Percentiles rank a stretch among this genome's conserved stretches.
phyloP scores from a whole-genome alignment of 2,888 invertebrate species.

The Spilarctia lutea region DNA sequence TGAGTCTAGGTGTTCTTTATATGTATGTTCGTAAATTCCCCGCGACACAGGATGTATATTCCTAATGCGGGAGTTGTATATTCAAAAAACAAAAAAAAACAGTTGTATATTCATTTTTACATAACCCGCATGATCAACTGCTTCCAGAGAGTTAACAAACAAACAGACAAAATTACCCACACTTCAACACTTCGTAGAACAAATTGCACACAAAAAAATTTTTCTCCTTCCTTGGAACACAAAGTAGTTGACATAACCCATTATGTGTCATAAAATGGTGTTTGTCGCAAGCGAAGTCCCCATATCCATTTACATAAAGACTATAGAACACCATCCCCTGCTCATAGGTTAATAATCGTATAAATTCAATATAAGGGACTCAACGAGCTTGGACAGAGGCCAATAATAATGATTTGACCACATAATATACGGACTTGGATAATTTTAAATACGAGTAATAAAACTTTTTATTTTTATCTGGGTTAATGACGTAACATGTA shows the following conservation, averaged over 20 bases:
- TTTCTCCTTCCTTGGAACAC: background rate
- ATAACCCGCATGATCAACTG: too few relatives aligned
- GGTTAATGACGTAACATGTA: too few relatives aligned
- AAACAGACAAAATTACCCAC: background rate
- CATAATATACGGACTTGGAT: conserved; percentile 24
- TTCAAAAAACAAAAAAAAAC: too few relatives aligned
- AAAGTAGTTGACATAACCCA: background rate
- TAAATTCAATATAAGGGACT: conserved; percentile 62
- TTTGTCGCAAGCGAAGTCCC: conserved; percentile 8
- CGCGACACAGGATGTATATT: too few relatives aligned
- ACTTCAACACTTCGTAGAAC: background rate
- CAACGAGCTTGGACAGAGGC: conserved; percentile 42
- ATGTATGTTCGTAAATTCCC: too few relatives aligned
- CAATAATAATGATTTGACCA: conserved; percentile 46
- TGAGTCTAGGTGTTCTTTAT: too few relatives aligned
- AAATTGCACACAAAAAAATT: background rate
- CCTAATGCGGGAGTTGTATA: too few relatives aligned
- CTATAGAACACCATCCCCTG: conserved; percentile 34
- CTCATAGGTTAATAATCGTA: conserved; percentile 62
- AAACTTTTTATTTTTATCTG: too few relatives aligned
- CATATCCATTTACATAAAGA: conserved; percentile 40
- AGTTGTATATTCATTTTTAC: too few relatives aligned
- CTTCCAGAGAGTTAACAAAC: background rate
- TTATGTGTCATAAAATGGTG: conserved; percentile 2
- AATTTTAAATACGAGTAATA: background rate